These are phyloP conservation scores for Tragelaphus scriptus DNA, from an alignment of 2,113 vertebrate species.

Conservation along the genomic window DNA sequence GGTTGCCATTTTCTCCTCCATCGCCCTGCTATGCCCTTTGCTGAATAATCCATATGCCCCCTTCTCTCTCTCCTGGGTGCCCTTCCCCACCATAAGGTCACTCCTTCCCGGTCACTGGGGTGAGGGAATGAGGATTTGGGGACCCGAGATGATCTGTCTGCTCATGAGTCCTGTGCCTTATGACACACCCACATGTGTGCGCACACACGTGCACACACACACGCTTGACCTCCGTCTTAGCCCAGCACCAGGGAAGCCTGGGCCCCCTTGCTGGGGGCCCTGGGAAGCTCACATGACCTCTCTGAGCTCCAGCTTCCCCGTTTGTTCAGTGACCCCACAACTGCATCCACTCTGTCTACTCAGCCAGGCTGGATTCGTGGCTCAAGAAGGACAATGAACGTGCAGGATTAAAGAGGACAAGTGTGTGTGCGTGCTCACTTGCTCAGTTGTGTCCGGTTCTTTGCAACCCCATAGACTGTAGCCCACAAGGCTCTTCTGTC, in stretches of 20 bases:
- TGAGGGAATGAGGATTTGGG: neutral
- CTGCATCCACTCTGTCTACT: neutral
- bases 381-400: neutral
- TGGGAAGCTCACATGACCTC: neutral
- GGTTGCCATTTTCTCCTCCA: neutral
- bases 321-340: neutral
- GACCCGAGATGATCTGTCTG: neutral
- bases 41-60: neutral
- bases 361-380: neutral
- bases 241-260: neutral
- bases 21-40: neutral
- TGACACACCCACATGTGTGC: accelerated
- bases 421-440: neutral
- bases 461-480: neutral
- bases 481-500: neutral
- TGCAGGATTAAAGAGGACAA: neutral
- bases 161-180: neutral
- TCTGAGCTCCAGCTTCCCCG: neutral
- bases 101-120: neutral
- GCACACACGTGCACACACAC: neutral
- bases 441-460: neutral
- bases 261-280: neutral
- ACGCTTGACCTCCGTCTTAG: neutral
- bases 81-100: neutral
- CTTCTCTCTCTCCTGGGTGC: neutral